These are phyloP conservation scores for Eidolon dupreanum DNA, from an alignment of 2,797 vertebrate genomes.

Conservation along the genomic window DNA sequence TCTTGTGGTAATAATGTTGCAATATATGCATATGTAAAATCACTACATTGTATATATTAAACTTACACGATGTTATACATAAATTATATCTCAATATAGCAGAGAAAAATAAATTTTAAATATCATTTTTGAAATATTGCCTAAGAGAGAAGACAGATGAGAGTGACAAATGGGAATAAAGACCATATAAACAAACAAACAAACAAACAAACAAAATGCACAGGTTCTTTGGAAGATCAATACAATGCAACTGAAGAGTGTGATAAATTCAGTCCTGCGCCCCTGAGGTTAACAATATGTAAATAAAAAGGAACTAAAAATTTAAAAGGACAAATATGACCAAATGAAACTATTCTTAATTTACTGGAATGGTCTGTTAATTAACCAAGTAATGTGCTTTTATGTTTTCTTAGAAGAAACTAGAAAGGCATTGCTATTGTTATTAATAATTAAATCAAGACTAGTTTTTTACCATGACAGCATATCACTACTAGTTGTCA, in stretches of 20 bases:
- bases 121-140: background rate
- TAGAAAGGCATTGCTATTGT: background rate
- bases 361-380: background rate
- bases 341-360: background rate
- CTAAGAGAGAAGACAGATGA: background rate
- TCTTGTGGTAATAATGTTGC: background rate
- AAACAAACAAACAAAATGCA: background rate
- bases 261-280: background rate
- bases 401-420: conserved; percentile 40
- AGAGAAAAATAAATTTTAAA: background rate
- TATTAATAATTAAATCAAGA: conserved; percentile 71
- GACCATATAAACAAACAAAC: background rate
- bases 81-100: background rate
- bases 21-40: background rate
- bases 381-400: conserved; percentile 48
- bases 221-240: background rate
- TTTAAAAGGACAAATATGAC: background rate
- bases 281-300: background rate
- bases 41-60: background rate
- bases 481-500: conserved; percentile 53
- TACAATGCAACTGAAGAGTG: background rate
- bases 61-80: background rate
- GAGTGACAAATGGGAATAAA: background rate
- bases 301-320: background rate
- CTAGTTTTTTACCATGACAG: conserved; percentile 46